These are phyloP conservation scores for Drosophila neocordata DNA, from an alignment of 1,140 invertebrate species.

Conservation along the genomic window DNA sequence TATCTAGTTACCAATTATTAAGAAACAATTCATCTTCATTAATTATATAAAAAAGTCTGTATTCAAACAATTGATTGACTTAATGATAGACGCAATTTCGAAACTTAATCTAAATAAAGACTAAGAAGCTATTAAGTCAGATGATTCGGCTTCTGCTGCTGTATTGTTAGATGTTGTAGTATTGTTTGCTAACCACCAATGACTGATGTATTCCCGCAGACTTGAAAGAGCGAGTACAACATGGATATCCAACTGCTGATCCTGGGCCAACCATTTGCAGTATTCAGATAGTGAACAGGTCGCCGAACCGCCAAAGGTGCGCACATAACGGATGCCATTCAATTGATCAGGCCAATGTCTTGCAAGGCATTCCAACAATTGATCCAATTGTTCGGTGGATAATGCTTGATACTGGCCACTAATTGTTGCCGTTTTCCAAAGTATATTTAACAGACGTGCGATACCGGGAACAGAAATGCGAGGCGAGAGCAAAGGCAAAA, in stretches of 20 bases:
- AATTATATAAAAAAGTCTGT: constrained; percentile 26
- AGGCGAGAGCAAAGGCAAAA: constrained; percentile 62
- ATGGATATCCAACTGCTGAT: constrained; percentile 52
- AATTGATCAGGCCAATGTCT: constrained; percentile 62
- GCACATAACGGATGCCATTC: constrained; percentile 50
- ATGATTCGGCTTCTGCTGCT: background rate
- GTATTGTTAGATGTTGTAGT: background rate
- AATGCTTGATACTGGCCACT: constrained; percentile 44
- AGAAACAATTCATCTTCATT: background rate
- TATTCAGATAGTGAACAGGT: constrained; percentile 48
- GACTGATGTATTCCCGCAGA: constrained; percentile 56
- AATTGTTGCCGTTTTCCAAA: constrained; percentile 57
- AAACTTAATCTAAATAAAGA: constrained; percentile 27
- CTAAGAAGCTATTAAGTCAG: background rate
- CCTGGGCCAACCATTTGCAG: constrained; percentile 52
- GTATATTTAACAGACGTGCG: constrained; percentile 67
- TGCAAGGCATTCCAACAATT: constrained; percentile 58
- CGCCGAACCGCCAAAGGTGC: constrained; percentile 57
- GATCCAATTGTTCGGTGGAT: constrained; percentile 43
- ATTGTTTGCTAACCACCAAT: constrained; percentile 59
- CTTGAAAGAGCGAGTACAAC: constrained; percentile 64
- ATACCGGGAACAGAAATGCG: constrained; percentile 58
- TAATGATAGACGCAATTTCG: constrained; percentile 29
- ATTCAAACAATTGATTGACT: constrained; percentile 12
- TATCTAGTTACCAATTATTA: background rate